A percentile compares a stretch with the other conserved stretches of the same genome.
Evolutionary conservation across 2,113 vertebrate species (phyloP).

Genomic region (Peucedramus taeniatus): DNA sequence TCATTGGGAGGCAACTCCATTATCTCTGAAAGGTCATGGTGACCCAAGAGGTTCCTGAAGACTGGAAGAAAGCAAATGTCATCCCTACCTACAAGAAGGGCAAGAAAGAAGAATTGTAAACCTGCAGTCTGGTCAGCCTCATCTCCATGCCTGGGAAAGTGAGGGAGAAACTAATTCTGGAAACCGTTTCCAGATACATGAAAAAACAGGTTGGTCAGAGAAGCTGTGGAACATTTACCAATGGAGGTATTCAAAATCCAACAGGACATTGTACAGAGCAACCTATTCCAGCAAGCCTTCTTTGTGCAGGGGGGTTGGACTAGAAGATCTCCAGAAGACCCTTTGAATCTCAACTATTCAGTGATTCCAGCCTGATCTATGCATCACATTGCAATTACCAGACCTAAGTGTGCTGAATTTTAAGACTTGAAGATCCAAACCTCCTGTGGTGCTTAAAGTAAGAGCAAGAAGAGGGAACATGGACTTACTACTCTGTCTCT

Average conservation of each 20-base stretch:
- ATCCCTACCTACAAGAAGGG: neutral
- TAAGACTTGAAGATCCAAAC: neutral
- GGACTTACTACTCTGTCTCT: slow-evolving; percentile 87
- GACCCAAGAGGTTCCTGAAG: neutral
- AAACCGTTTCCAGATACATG: neutral
- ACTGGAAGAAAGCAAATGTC: neutral
- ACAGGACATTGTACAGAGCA: neutral
- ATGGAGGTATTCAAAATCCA: neutral
- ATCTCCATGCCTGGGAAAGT: neutral
- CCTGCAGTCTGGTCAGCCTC: neutral
- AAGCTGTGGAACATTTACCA: neutral
- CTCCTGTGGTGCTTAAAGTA: neutral
- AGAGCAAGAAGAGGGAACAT: neutral
- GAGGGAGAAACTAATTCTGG: neutral
- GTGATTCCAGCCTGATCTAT: neutral
- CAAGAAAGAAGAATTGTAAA: neutral
- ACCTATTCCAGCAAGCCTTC: neutral
- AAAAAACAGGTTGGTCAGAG: neutral
- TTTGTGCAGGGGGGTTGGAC: neutral
- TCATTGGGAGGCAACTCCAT: neutral
- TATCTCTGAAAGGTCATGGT: neutral
- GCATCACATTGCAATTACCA: neutral
- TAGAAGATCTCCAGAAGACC: neutral
- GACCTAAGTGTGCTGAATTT: neutral
- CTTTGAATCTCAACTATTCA: neutral